Evolutionary conservation across 2,888 invertebrate genomes (phyloP).

Genomic region (Cheilosia scutellata): DNA sequence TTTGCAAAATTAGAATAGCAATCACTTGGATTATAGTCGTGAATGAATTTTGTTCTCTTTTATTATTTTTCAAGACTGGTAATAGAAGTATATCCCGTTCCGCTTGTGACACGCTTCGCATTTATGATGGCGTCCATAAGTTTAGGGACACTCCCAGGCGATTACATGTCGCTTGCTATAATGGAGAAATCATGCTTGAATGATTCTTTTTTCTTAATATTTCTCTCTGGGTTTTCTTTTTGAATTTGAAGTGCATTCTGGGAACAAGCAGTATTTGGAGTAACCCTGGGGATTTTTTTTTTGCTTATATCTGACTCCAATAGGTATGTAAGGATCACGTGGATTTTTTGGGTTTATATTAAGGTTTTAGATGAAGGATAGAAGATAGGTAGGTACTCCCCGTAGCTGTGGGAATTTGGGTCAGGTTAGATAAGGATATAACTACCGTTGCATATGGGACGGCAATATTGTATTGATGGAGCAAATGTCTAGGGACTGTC

Average conservation of each 20-base stretch:
- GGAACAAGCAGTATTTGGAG: conserved; percentile 3
- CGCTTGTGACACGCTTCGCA: conserved; percentile 41
- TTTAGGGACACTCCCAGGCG: conserved; percentile 45
- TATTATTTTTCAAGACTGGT: not conserved
- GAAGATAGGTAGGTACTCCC: not conserved
- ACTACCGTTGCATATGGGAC: too few relatives aligned
- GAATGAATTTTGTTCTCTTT: conserved; percentile 9
- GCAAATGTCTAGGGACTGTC: conserved; percentile 9
- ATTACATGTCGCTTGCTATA: conserved; percentile 59
- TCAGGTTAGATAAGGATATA: too few relatives aligned
- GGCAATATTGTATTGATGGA: conserved; percentile 11
- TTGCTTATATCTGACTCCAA: not conserved
- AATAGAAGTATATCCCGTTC: not conserved
- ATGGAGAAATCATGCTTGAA: conserved; percentile 43
- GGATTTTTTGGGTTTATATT: conserved; percentile 7
- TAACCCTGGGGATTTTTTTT: conserved; percentile 18
- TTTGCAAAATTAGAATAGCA: conserved; percentile 73
- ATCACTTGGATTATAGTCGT: conserved; percentile 47
- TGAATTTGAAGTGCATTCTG: conserved; percentile 2
- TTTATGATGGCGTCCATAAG: conserved; percentile 41
- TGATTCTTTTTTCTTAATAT: conserved; percentile 1
- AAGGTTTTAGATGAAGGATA: not conserved
- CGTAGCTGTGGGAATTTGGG: conserved; percentile 15
- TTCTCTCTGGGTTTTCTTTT: not conserved
- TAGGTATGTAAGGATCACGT: conserved; percentile 24